phyloP scores from a whole-genome alignment of 1,140 invertebrate genomes.

The Phymorhynchus buccinoides region DNA sequence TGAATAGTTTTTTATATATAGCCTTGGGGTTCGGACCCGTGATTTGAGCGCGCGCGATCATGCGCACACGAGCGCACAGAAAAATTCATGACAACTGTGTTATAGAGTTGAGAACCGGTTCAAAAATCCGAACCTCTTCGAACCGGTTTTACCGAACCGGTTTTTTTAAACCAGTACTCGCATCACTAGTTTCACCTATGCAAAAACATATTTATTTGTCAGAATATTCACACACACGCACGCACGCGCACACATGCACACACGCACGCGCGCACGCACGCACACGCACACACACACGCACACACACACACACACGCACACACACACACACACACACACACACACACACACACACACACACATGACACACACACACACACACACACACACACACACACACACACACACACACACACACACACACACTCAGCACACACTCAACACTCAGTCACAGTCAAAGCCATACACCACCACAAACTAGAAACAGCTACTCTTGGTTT shows the following conservation, averaged over 20 bases:
- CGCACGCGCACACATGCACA: neutral
- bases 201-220: neutral
- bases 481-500: too few relatives aligned
- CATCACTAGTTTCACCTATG: neutral
- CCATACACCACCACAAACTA: neutral
- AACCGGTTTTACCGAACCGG: too few relatives aligned
- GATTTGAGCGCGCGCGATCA: too few relatives aligned
- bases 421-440: too few relatives aligned
- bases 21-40: too few relatives aligned
- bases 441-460: neutral
- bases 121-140: too few relatives aligned
- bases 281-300: constrained; percentile 6
- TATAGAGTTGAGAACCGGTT: neutral
- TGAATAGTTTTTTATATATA: too few relatives aligned
- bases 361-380: neutral
- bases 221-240: constrained; percentile 4
- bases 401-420: neutral
- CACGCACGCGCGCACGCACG: neutral
- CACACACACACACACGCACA: constrained; percentile 8
- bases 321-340: neutral
- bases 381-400: neutral
- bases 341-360: neutral
- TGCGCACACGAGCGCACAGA: constrained; percentile 14
- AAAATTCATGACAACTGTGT: neutral
- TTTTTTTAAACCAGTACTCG: neutral